Percentiles rank a stretch among this genome's conserved stretches.
Evolutionary conservation across 2,888 invertebrate genomes (phyloP).

Genomic region (Archaeoteleia sp.): DNA sequence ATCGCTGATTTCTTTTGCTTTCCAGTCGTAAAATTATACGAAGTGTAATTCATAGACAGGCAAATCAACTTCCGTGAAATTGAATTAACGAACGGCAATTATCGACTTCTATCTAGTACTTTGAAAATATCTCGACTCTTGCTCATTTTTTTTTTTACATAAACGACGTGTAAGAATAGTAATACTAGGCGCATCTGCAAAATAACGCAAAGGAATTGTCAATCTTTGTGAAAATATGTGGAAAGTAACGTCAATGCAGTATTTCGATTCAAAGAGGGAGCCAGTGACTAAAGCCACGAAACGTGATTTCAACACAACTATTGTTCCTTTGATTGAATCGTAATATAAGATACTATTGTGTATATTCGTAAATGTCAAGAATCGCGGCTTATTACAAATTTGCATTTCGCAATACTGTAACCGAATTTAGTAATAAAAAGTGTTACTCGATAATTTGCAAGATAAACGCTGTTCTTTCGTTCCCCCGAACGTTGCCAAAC

Average conservation of each 20-base stretch:
- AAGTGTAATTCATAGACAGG: conserved; percentile 57
- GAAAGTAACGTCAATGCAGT: neutral
- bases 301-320: conserved; percentile 5
- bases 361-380: too few relatives aligned
- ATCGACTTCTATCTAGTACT: conserved; percentile 56
- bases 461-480: too few relatives aligned
- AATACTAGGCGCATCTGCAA: conserved; percentile 67
- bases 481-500: too few relatives aligned
- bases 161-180: conserved; percentile 62
- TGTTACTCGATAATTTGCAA: too few relatives aligned
- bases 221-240: neutral
- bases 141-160: conserved; percentile 54
- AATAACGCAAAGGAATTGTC: conserved; percentile 66
- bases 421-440: too few relatives aligned
- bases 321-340: too few relatives aligned
- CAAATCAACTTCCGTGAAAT: conserved; percentile 42
- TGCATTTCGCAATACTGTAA: too few relatives aligned
- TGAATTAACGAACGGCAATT: conserved; percentile 53
- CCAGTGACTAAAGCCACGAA: neutral
- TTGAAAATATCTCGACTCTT: conserved; percentile 60
- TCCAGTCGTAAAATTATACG: conserved; percentile 64
- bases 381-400: too few relatives aligned
- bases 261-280: conserved; percentile 15
- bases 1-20: too few relatives aligned
- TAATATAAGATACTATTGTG: too few relatives aligned